These are phyloP conservation scores for Dione vanillae DNA, from an alignment of 2,888 invertebrate genomes.

Conservation along the genomic window DNA sequence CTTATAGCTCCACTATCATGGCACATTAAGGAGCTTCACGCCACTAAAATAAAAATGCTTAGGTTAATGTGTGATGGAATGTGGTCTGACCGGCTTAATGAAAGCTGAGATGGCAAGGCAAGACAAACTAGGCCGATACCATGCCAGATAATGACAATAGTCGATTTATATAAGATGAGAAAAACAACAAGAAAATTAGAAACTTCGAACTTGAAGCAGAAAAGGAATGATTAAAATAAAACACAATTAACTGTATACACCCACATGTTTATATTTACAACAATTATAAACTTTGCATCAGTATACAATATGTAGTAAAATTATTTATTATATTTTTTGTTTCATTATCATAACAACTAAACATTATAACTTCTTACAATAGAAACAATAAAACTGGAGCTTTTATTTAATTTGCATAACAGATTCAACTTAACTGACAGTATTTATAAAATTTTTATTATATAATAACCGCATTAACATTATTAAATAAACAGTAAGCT, in stretches of 20 bases:
- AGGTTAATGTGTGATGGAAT: too few relatives aligned
- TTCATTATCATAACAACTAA: neutral
- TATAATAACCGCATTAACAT: neutral
- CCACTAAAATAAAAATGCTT: too few relatives aligned
- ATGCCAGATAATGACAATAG: too few relatives aligned
- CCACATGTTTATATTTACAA: constrained; percentile 18
- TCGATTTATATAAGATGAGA: too few relatives aligned
- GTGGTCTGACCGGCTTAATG: too few relatives aligned
- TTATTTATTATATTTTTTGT: neutral
- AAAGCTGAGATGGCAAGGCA: too few relatives aligned
- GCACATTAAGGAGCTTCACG: too few relatives aligned
- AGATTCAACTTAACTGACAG: neutral
- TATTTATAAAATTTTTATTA: neutral
- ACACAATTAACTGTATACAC: constrained; percentile 10
- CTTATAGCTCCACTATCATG: too few relatives aligned
- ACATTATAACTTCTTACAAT: constrained; percentile 9
- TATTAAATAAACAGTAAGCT: neutral
- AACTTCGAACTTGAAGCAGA: neutral
- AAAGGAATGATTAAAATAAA: neutral
- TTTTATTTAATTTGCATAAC: neutral
- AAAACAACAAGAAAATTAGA: too few relatives aligned
- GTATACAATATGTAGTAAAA: constrained; percentile 8
- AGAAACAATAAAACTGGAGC: constrained; percentile 8
- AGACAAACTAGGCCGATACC: too few relatives aligned
- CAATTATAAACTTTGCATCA: constrained; percentile 9